Evolutionary conservation across 2,888 invertebrate species (phyloP).

Genomic region (Eupithecia tripunctaria): DNA sequence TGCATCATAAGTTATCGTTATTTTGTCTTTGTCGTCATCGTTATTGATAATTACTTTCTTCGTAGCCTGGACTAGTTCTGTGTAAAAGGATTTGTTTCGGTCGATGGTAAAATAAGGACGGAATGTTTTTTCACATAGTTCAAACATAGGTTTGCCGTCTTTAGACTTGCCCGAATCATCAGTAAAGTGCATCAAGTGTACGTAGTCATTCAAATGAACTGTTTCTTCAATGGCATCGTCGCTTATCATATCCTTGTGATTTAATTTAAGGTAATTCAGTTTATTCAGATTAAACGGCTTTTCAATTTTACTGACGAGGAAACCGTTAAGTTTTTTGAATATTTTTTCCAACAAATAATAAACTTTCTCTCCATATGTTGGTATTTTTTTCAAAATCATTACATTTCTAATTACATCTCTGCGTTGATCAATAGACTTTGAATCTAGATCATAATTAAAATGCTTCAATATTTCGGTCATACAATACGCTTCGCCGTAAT

Average conservation of each 20-base stretch:
- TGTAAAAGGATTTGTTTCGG: conserved; percentile 48
- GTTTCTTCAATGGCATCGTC: conserved; percentile 44
- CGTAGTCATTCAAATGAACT: conserved; percentile 51
- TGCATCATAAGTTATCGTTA: conserved; percentile 40
- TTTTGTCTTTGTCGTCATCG: conserved; percentile 33
- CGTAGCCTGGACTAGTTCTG: conserved; percentile 42
- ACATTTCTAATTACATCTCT: conserved; percentile 51
- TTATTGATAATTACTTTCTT: conserved; percentile 46
- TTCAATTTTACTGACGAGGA: conserved; percentile 52
- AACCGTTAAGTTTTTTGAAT: conserved; percentile 53
- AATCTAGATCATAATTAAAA: conserved; percentile 45
- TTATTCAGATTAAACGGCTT: conserved; percentile 49
- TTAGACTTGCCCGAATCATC: conserved; percentile 19
- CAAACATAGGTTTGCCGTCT: background rate
- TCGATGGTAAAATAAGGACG: conserved; percentile 44
- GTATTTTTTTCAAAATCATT: conserved; percentile 47
- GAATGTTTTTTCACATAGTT: conserved; percentile 50
- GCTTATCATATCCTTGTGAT: conserved; percentile 49
- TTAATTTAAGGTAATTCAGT: conserved; percentile 53
- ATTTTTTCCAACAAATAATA: conserved; percentile 45
- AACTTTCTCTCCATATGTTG: conserved; percentile 44
- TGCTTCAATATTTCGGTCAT: conserved; percentile 52
- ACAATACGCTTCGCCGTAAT: conserved; percentile 28
- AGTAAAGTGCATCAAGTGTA: conserved; percentile 46
- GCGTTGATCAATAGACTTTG: conserved; percentile 30